phyloP scores from a whole-genome alignment of 2,113 vertebrate species.

The Ptychochromis oligacanthus region DNA sequence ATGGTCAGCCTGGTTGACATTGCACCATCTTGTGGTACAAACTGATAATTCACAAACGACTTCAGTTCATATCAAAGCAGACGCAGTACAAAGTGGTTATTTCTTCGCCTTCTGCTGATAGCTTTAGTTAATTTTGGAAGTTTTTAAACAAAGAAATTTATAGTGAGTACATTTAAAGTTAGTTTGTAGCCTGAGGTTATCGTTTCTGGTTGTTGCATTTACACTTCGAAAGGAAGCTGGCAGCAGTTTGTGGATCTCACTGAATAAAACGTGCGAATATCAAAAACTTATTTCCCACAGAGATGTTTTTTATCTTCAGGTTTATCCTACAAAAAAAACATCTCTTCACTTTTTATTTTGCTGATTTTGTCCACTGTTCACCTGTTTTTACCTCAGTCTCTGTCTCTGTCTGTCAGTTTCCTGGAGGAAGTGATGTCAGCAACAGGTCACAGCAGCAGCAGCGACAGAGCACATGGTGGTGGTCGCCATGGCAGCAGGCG shows the following conservation, averaged over 20 bases:
- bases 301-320: not conserved
- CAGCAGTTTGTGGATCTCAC: too few relatives aligned
- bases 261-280: too few relatives aligned
- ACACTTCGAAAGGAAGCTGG: too few relatives aligned
- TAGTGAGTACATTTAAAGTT: too few relatives aligned
- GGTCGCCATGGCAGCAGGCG: slow-evolving; percentile 70
- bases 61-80: not conserved
- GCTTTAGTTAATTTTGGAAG: not conserved
- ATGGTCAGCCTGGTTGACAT: accelerated
- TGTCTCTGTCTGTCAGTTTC: slow-evolving; percentile 63
- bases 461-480: slow-evolving; percentile 55
- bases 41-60: not conserved
- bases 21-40: accelerated
- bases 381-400: not conserved
- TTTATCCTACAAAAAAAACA: not conserved
- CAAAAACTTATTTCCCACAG: too few relatives aligned
- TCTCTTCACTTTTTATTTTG: not conserved
- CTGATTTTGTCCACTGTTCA: not conserved
- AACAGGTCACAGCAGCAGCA: slow-evolving; percentile 39
- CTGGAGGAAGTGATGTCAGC: slow-evolving; percentile 79
- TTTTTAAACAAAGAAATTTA: not conserved
- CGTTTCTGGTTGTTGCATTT: too few relatives aligned
- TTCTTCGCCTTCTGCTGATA: not conserved
- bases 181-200: too few relatives aligned
- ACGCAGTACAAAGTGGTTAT: not conserved